Evolutionary conservation across 2,113 vertebrate genomes (phyloP).

Genomic region (Chaetodon trifascialis): DNA sequence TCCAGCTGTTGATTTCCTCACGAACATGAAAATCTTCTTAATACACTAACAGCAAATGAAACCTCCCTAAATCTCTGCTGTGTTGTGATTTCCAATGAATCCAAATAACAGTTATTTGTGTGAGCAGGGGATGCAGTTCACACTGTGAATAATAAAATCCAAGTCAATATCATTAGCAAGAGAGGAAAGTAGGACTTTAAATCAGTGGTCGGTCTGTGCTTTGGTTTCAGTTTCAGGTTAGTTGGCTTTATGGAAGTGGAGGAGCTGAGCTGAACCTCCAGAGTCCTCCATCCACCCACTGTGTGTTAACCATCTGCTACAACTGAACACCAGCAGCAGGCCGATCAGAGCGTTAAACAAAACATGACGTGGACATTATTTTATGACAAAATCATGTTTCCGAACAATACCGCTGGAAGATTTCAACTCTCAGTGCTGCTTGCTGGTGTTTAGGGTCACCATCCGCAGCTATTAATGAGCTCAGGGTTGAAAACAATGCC

Average conservation of each 20-base stretch:
- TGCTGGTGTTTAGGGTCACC: neutral
- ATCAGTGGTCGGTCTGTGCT: neutral
- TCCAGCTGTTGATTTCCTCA: too few species aligned
- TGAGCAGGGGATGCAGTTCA: too few species aligned
- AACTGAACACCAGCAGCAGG: neutral
- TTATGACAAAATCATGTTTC: neutral
- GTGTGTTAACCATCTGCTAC: conserved; percentile 13
- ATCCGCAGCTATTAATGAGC: neutral
- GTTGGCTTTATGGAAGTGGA: neutral
- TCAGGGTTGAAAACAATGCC: neutral
- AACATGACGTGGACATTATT: neutral
- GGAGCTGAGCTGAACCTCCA: conserved; percentile 16
- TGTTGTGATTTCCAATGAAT: too few species aligned
- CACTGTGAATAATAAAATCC: too few species aligned
- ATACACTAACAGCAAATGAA: too few species aligned
- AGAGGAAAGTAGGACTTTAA: too few species aligned
- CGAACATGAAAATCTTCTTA: too few species aligned
- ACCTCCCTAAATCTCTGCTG: too few species aligned
- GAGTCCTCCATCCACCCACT: neutral
- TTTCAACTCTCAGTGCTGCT: neutral
- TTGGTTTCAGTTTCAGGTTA: neutral
- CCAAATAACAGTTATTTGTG: too few species aligned
- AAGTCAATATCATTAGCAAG: too few species aligned
- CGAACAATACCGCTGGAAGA: neutral
- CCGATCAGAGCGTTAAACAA: neutral